These are phyloP conservation scores for Xestia ashworthii DNA, from an alignment of 2,888 invertebrate genomes.

Conservation along the genomic window DNA sequence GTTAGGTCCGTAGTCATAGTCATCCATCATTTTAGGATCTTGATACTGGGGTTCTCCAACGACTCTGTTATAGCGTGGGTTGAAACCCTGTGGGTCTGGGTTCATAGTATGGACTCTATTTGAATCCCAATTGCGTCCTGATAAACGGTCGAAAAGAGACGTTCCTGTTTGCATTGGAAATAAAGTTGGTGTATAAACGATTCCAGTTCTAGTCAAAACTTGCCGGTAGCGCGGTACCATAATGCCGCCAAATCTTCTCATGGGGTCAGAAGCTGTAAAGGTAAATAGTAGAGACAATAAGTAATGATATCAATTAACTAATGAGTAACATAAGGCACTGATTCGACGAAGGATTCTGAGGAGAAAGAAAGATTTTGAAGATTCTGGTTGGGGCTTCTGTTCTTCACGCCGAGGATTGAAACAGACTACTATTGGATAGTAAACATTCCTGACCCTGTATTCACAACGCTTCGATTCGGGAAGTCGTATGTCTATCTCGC, in stretches of 20 bases:
- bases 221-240: constrained; percentile 53
- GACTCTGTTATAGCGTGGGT: constrained; percentile 3
- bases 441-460: no score
- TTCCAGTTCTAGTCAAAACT: constrained; percentile 57
- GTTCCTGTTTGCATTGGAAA: constrained; percentile 43
- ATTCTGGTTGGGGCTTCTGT: neutral
- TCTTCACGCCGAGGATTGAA: neutral
- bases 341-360: neutral
- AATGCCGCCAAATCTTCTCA: constrained; percentile 42
- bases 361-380: no score
- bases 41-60: constrained; percentile 14
- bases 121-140: constrained; percentile 42
- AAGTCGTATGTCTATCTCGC: no score
- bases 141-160: constrained; percentile 43
- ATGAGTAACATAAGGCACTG: neutral
- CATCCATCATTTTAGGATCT: constrained; percentile 46
- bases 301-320: neutral
- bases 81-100: constrained; percentile 21
- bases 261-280: constrained; percentile 45
- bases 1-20: constrained; percentile 56
- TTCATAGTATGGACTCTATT: constrained; percentile 21
- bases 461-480: no score
- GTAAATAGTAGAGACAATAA: neutral
- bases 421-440: neutral
- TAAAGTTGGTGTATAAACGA: constrained; percentile 50